A percentile compares a stretch with the other conserved stretches of the same genome.
phyloP scores from a whole-genome alignment of 2,888 invertebrate genomes.

The Parelbella ahira region DNA sequence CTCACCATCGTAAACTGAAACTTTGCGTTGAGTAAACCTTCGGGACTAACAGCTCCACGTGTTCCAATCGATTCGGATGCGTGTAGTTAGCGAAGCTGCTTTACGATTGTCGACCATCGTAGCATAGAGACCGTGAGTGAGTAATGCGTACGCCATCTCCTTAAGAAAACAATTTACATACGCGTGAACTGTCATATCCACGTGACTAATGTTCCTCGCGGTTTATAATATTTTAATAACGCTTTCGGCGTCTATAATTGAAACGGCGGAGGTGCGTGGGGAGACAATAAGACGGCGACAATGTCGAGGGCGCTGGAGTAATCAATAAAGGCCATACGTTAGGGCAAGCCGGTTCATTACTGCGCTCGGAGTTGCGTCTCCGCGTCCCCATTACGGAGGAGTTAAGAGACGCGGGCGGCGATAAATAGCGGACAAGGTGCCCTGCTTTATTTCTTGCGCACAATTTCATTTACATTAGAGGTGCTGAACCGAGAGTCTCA shows the following conservation, averaged over 20 bases:
- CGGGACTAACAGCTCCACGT: slow-evolving; percentile 23
- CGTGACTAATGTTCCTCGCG: slow-evolving; percentile 12
- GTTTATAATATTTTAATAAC: slow-evolving; percentile 22
- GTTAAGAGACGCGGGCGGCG: slow-evolving; percentile 71
- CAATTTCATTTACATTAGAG: slow-evolving; percentile 79
- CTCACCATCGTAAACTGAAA: slow-evolving; percentile 24
- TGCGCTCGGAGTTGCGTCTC: slow-evolving; percentile 58
- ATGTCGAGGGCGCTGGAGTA: slow-evolving; percentile 50
- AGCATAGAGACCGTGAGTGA: too few species aligned
- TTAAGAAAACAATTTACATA: slow-evolving; percentile 1
- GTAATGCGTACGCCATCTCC: slow-evolving; percentile 9
- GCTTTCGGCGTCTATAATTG: slow-evolving; percentile 22
- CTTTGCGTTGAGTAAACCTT: slow-evolving; percentile 23
- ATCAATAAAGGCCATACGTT: slow-evolving; percentile 76
- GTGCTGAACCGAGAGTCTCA: slow-evolving; percentile 64
- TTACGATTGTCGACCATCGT: slow-evolving; percentile 26
- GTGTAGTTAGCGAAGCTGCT: slow-evolving; percentile 25
- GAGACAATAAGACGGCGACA: slow-evolving; percentile 29
- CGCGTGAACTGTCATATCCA: slow-evolving; percentile 12
- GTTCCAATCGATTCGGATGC: slow-evolving; percentile 24
- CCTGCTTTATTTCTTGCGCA: slow-evolving; percentile 76
- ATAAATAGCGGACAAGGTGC: slow-evolving; percentile 72
- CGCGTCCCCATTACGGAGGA: slow-evolving; percentile 70
- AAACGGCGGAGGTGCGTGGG: slow-evolving; percentile 22
- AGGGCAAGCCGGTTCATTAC: slow-evolving; percentile 73